These are phyloP conservation scores for Pleuronectes platessa DNA, from an alignment of 2,113 vertebrate genomes.

Conservation along the genomic window DNA sequence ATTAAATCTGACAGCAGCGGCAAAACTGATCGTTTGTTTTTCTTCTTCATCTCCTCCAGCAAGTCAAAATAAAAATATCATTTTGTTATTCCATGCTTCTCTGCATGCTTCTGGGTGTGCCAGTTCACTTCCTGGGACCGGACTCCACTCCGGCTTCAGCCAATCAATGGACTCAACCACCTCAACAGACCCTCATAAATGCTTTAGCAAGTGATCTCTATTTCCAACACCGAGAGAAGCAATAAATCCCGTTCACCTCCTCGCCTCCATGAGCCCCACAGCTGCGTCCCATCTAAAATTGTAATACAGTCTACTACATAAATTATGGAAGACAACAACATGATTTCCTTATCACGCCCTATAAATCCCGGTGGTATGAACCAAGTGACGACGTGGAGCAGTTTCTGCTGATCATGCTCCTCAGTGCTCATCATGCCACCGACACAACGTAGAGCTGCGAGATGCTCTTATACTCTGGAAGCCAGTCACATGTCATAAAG, in stretches of 20 bases:
- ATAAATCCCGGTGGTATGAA: conserved; percentile 71
- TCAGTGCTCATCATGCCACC: conserved; percentile 60
- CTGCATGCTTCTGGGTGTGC: conserved; percentile 36
- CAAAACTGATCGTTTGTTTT: conserved; percentile 7
- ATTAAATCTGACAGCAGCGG: conserved; percentile 44
- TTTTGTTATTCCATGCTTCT: conserved; percentile 7
- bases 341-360: conserved; percentile 74
- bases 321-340: conserved; percentile 75
- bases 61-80: conserved; percentile 13
- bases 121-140: conserved; percentile 29
- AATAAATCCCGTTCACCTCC: conserved; percentile 63
- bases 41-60: conserved; percentile 22
- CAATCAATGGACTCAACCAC: conserved; percentile 53
- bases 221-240: conserved; percentile 49
- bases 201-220: conserved; percentile 56
- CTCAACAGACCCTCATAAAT: conserved; percentile 34
- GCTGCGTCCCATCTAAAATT: conserved; percentile 53
- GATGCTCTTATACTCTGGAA: conserved; percentile 27
- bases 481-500: background rate
- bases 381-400: conserved; percentile 21
- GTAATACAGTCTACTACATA: conserved; percentile 70
- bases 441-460: conserved; percentile 44
- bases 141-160: conserved; percentile 51
- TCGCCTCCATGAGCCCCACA: conserved; percentile 41
- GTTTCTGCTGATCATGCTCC: conserved; percentile 63